Percentiles rank a stretch among this genome's conserved stretches.
phyloP scores from a whole-genome alignment of 2,797 vertebrate genomes.

The Chrysocyon brachyurus region DNA sequence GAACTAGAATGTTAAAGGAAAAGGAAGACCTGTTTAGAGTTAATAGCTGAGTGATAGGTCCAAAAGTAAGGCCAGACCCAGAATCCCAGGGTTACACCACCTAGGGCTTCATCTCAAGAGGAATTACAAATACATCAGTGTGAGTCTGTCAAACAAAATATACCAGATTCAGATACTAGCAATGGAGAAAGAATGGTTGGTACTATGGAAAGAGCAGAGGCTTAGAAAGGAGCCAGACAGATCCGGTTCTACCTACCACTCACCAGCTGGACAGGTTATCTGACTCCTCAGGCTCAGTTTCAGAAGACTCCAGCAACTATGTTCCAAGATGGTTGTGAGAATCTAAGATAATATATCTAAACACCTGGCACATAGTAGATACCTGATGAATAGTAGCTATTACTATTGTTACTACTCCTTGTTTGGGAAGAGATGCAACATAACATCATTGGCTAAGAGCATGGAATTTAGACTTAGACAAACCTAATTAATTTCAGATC shows the following conservation, averaged over 20 bases:
- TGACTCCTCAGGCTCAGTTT: constrained; percentile 73
- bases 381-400: neutral
- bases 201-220: constrained; percentile 4
- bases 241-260: constrained; percentile 42
- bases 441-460: neutral
- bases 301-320: constrained; percentile 55
- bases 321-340: constrained; percentile 29
- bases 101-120: constrained; percentile 3
- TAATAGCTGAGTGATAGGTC: neutral
- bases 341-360: constrained; percentile 30
- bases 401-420: neutral
- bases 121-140: constrained; percentile 1
- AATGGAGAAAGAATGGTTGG: constrained; percentile 1
- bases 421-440: neutral
- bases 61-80: neutral
- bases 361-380: constrained; percentile 23
- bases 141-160: constrained; percentile 48
- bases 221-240: constrained; percentile 47
- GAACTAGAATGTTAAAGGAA: constrained; percentile 8
- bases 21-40: neutral
- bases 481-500: constrained; percentile 43
- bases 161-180: neutral
- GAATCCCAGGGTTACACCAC: neutral
- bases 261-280: constrained; percentile 76
- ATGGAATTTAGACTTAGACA: constrained; percentile 34